phyloP scores from a whole-genome alignment of 2,113 vertebrate genomes.

The Martes martes region DNA sequence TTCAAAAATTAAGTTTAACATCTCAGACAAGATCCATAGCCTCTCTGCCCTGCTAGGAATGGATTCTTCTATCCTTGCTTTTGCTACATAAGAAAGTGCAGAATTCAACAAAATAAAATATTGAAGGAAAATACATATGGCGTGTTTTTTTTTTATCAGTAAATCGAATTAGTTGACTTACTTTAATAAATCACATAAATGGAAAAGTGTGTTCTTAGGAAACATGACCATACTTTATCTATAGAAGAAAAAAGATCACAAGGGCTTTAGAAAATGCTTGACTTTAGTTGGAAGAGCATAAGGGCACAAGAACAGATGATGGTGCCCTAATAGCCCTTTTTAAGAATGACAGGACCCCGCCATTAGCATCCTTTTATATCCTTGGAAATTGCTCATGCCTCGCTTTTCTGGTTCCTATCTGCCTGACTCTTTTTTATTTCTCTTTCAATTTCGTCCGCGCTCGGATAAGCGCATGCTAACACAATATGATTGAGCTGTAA shows the following conservation, averaged over 20 bases:
- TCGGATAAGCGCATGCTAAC: constrained; percentile 97
- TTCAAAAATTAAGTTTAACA: background rate
- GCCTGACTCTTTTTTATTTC: constrained; percentile 92
- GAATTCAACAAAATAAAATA: constrained; percentile 77
- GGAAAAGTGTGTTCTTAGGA: constrained; percentile 88
- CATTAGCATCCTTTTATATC: constrained; percentile 95
- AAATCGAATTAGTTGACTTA: constrained; percentile 91
- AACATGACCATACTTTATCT: constrained; percentile 93
- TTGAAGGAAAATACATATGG: constrained; percentile 82
- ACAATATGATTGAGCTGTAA: constrained; percentile 99
- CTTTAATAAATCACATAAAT: constrained; percentile 89
- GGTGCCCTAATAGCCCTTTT: constrained; percentile 92
- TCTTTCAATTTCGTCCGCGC: constrained; percentile 97
- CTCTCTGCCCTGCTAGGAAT: constrained; percentile 38
- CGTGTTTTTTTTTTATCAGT: constrained; percentile 83
- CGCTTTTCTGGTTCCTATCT: constrained; percentile 94
- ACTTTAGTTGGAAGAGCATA: constrained; percentile 89
- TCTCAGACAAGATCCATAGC: constrained; percentile 19
- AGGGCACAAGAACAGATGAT: constrained; percentile 91
- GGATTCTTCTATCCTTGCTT: constrained; percentile 57
- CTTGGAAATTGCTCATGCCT: constrained; percentile 95
- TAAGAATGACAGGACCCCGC: constrained; percentile 93
- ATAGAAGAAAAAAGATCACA: constrained; percentile 84
- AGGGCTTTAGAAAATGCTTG: constrained; percentile 93
- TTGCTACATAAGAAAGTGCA: constrained; percentile 66